Evolutionary conservation across 2,797 vertebrate genomes (phyloP), one percentile per base, ranked within the genome.

Genomic region (Babyrousa celebensis): DNA sequence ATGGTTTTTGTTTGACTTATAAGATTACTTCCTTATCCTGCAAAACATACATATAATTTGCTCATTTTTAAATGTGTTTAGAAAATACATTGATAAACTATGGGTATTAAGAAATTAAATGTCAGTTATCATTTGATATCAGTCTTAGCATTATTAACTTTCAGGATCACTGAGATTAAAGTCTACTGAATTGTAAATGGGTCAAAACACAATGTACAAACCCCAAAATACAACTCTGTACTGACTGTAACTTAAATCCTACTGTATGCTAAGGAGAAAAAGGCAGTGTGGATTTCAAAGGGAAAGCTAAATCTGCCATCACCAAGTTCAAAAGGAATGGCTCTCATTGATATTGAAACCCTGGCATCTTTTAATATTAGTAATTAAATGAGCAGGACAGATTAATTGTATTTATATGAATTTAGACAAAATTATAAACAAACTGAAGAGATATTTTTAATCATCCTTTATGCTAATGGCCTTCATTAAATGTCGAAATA

Each of bases 191-290:
- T 91, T 98, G 89, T 98, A 98, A 98, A 97, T 97, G 97, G 96
- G 95, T 96, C 94, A 95, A 97, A 97, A 96, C 74, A 96, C 79
- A 96, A 95, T 92, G 85, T 97, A 95, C 88, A 98, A 97, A 87
- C 96, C 97, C 97, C 96, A 94, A 98, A 97, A 96, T 82, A 97
- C 95, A 96, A 91, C 94, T 98, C 89, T 95, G 65, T 95, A 97
- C 97, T 97, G 97, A 94, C 92, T 98, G 95, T 97, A 97, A 98
- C 97, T 98, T 97, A 98, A 98, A 98, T 98, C 95, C 97, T 95
- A 97, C 95, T 96, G 88, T 97, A 97, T 89, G 91, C 94, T 97
- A 97, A 98, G 79, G 89, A 97, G 97, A 97, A 98, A 98, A 98
- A 97, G 94, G 93, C 95, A 96, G 78, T 58, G 85, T 56, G 82